phyloP scores from a whole-genome alignment of 35 echinoderm and acorn worm species.

The Amphiura filiformis region DNA sequence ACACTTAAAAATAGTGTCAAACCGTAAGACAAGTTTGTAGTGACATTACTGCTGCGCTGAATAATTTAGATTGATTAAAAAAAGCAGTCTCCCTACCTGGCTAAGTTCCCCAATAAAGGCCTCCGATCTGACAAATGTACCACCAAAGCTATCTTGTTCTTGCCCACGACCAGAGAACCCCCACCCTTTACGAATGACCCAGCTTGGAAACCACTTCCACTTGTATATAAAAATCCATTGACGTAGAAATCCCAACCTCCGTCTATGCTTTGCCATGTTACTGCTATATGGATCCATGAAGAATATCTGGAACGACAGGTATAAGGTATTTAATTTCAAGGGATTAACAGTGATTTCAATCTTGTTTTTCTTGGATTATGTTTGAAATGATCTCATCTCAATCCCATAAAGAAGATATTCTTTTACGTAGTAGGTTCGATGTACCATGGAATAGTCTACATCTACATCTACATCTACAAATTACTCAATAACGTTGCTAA shows the following conservation, averaged over 20 bases:
- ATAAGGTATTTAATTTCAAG: no score
- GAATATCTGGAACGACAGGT: conserved; percentile 31
- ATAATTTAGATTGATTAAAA: no score
- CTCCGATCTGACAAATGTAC: conserved; percentile 45
- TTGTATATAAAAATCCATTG: background rate
- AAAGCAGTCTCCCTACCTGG: conserved; percentile 58
- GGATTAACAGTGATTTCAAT: background rate
- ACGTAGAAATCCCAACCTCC: conserved; percentile 48
- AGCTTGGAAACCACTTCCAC: conserved; percentile 27
- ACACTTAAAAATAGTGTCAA: no score
- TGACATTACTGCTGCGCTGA: no score
- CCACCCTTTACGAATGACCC: conserved; percentile 45
- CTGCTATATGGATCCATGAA: conserved; percentile 54
- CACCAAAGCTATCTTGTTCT: conserved; percentile 61
- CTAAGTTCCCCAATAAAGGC: conserved; percentile 55
- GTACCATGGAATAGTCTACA: no score
- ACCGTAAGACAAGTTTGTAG: no score
- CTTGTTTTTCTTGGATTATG: no score
- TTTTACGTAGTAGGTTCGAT: no score
- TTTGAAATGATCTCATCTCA: no score
- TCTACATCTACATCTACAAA: no score
- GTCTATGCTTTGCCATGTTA: conserved; percentile 48
- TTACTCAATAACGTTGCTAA: no score
- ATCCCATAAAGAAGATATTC: no score
- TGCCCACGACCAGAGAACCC: conserved; percentile 49